phyloP scores from a whole-genome alignment of 2,113 vertebrate genomes.

The Megalops atlanticus region DNA sequence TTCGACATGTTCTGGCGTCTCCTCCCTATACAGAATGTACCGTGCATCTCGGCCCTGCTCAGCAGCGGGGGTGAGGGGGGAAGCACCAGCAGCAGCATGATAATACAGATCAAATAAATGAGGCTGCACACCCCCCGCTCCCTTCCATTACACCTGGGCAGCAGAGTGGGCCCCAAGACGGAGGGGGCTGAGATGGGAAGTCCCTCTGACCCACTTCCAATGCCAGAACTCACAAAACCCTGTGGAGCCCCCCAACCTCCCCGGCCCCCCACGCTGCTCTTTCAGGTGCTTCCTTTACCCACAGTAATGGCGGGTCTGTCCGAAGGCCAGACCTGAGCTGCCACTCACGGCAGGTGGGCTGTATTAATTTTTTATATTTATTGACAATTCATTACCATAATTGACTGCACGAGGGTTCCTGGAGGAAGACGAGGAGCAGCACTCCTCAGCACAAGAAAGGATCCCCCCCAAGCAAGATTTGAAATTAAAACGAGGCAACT shows the following conservation, averaged over 20 bases:
- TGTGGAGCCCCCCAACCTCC: constrained; percentile 57
- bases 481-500: constrained; percentile 92
- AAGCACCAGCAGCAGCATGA: constrained; percentile 37
- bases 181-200: constrained; percentile 28
- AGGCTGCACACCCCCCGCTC: constrained; percentile 38
- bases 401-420: constrained; percentile 89
- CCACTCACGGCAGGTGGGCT: constrained; percentile 90
- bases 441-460: constrained; percentile 83
- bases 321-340: constrained; percentile 92
- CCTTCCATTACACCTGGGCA: constrained; percentile 40
- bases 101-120: constrained; percentile 48
- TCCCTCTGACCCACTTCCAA: neutral
- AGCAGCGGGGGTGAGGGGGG: constrained; percentile 35
- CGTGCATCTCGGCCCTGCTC: neutral
- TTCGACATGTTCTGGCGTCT: neutral
- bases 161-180: constrained; percentile 35
- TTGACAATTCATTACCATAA: constrained; percentile 99
- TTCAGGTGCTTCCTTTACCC: constrained; percentile 89
- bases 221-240: constrained; percentile 52
- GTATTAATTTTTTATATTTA: constrained; percentile 99
- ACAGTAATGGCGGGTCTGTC: constrained; percentile 93
- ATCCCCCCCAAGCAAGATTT: constrained; percentile 84
- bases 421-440: constrained; percentile 76
- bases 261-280: constrained; percentile 63
- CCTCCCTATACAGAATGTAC: too few species aligned